Conservation (phyloP, 1,140 invertebrate species). For the Venturia canescens region DNA sequence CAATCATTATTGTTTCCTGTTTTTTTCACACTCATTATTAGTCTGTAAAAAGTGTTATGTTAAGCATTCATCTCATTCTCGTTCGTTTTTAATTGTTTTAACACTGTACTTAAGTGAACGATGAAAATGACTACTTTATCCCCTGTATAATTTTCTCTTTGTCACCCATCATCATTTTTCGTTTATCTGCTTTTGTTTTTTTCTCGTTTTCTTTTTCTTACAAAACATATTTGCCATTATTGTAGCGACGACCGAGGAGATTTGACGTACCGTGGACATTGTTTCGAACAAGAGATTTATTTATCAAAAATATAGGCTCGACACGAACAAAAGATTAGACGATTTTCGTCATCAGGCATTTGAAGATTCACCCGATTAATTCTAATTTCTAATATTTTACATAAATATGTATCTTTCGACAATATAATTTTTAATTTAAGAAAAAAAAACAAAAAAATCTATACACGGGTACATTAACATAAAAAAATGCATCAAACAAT, state of each 20-base stretch:
- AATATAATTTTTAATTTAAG: not conserved
- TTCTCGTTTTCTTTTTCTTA: not conserved
- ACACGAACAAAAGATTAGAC: not conserved
- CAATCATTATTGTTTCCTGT: not conserved
- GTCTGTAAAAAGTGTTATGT: constrained; percentile 11
- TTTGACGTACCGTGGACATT: constrained; percentile 3
- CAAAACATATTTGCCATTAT: constrained; percentile 14
- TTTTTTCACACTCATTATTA: not conserved
- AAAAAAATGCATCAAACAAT: not conserved
- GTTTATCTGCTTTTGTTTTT: not conserved
- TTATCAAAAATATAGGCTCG: not conserved
- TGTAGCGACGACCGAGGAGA: not conserved
- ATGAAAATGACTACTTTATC: constrained; percentile 27
- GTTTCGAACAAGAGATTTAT: not conserved
- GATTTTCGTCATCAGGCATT: not conserved
- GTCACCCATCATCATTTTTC: constrained; percentile 2
- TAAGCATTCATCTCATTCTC: not conserved
- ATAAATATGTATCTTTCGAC: not conserved
- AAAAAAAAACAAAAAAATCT: not conserved
- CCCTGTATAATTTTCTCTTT: constrained; percentile 12
- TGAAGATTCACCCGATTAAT: too few species aligned
- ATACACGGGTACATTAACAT: not conserved
- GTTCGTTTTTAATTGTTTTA: constrained; percentile 6
- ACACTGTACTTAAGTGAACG: constrained; percentile 19
- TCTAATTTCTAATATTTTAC: not conserved